Evolutionary conservation across 2,797 vertebrate genomes (phyloP).

Genomic region (Sebastiscus tertius): DNA sequence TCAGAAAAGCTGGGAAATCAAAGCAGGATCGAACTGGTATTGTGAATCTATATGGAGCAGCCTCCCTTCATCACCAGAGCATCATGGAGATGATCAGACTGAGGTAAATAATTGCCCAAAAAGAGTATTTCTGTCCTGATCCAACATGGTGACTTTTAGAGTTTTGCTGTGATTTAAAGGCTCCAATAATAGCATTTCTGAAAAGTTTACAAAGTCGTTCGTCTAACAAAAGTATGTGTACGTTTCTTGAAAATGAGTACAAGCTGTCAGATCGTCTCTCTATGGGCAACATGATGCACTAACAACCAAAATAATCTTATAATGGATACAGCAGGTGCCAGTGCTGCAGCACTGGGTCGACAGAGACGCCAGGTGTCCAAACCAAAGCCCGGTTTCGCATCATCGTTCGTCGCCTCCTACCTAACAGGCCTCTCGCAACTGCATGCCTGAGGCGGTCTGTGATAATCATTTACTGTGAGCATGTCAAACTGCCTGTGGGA

Average conservation of each 20-base stretch:
- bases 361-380: slow-evolving; percentile 27
- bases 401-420: slow-evolving; percentile 11
- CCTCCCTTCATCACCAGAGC: neutral
- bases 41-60: slow-evolving; percentile 15
- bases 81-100: neutral
- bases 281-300: neutral
- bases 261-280: neutral
- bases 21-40: slow-evolving; percentile 36
- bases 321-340: slow-evolving; percentile 8
- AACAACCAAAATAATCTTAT: slow-evolving; percentile 18
- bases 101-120: neutral
- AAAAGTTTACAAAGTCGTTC: neutral
- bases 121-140: neutral
- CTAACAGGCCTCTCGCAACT: slow-evolving; percentile 8
- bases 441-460: slow-evolving; percentile 22
- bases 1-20: slow-evolving; percentile 40
- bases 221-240: too few species aligned
- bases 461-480: slow-evolving; percentile 45
- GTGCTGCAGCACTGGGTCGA: neutral
- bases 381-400: slow-evolving; percentile 15
- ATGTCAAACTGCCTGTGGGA: slow-evolving; percentile 16
- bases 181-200: neutral
- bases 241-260: too few species aligned
- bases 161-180: neutral
- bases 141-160: neutral